Evolutionary conservation across 2,113 vertebrate species (phyloP).

Genomic region (Trematocara zebra): DNA sequence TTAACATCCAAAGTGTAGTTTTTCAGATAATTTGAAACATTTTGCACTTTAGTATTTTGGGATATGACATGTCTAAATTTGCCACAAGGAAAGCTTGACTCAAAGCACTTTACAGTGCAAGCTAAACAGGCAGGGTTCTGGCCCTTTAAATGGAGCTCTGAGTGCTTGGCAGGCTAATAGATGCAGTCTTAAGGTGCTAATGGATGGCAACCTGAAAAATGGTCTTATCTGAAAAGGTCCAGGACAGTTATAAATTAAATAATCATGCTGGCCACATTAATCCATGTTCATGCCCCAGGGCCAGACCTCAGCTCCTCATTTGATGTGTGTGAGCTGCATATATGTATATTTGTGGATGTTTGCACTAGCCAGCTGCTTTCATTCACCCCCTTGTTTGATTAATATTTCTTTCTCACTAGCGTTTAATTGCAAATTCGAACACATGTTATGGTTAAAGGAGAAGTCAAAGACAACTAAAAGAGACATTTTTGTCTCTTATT

Average conservation of each 20-base stretch:
- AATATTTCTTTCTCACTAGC: neutral
- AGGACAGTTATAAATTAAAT: constrained; percentile 73
- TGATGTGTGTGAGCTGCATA: constrained; percentile 44
- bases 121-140: constrained; percentile 23
- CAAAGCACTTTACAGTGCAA: neutral
- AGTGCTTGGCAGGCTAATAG: constrained; percentile 62
- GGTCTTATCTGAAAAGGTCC: constrained; percentile 72
- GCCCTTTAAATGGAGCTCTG: constrained; percentile 64
- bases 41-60: neutral
- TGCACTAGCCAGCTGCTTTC: neutral
- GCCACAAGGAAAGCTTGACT: neutral
- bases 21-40: neutral
- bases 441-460: neutral
- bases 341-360: neutral
- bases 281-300: constrained; percentile 49
- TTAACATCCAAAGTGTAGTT: neutral
- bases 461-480: neutral
- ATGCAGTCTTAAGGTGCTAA: constrained; percentile 66
- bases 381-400: neutral
- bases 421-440: neutral
- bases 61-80: neutral
- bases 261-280: constrained; percentile 62
- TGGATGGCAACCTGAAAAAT: constrained; percentile 72
- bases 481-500: neutral
- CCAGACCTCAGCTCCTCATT: constrained; percentile 43